Base-by-base conservation (phyloP, 2,113 vertebrate genomes). In the Andinoacara biseriatus region DNA sequence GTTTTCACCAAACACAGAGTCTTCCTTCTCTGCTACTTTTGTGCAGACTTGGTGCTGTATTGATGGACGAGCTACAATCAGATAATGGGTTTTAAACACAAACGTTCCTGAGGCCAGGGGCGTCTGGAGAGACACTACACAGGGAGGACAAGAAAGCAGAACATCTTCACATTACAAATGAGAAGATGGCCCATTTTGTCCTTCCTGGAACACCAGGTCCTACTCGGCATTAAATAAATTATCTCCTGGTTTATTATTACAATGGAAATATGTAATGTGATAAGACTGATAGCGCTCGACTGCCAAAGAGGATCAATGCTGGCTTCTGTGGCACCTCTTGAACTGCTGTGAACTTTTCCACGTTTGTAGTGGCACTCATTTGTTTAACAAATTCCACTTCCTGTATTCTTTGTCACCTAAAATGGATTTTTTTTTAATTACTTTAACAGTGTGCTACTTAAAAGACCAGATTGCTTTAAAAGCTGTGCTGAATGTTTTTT, bases 41-140 rank as follows among this genome's bases (percentile, higher is more conserved):
- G 69, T 86, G 74, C 60, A 78, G 78, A 78, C 40, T 43, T 24
- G 40, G 58, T 43, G 58, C 78, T 57, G 76, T 58, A 4, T 62
- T 92, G 87, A 92, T 92, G 89, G 82, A 92, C 58, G 75, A 81
- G 79, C 79, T 60, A 74, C 82, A 29, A 85, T 86, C 75, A 91
- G 93, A 94, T 94, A 91, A 89, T 52, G 77, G 26, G 29, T 52
- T 92, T 87, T 83, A 93, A 94, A 92, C 89, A 92, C 20, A 91
- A 22, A 83, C 7, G 60, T 89, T 86, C 86, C 82, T 11, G 69
- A 61, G 80, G 26, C 54, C 10, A 13, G 3, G 58, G 40, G 35
- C 35, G 3, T 74, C 74, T 78, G 75, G 40, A 2, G 40, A 93
- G 90, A 93, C 86, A 84, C 78, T 78, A 75, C 26, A 1, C 92